Conservation (phyloP, 2,113 vertebrate species). For the Elgaria multicarinata region DNA sequence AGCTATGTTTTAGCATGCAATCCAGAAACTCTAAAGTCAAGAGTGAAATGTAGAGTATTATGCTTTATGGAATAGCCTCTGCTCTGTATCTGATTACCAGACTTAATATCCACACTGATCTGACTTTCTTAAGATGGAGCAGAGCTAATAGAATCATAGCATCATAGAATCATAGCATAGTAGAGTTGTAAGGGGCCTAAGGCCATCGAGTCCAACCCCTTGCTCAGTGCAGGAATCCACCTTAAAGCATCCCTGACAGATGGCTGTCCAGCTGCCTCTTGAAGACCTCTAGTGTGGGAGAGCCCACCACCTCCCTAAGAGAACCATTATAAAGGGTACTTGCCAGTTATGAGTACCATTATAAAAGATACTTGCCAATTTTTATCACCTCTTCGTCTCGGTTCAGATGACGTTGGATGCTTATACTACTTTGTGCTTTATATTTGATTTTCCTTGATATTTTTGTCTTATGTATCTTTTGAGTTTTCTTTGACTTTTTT, state of each 20-base stretch:
- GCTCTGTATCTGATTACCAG: not conserved
- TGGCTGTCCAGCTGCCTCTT: too few relatives aligned
- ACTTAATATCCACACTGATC: not conserved
- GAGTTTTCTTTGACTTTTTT: not conserved
- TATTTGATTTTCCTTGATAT: constrained; percentile 19
- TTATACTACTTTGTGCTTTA: not conserved
- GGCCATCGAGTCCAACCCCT: too few relatives aligned
- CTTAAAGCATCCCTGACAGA: too few relatives aligned
- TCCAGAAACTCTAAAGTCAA: not conserved
- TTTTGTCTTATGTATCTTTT: constrained; percentile 1
- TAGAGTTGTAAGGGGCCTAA: too few relatives aligned
- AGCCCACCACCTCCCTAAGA: too few relatives aligned
- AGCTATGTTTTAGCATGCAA: not conserved
- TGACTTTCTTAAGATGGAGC: not conserved
- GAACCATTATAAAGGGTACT: too few relatives aligned
- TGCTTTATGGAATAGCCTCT: not conserved
- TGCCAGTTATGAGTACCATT: too few relatives aligned
- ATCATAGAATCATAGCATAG: too few relatives aligned
- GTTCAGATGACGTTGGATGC: too few relatives aligned
- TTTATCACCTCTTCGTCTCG: rapidly evolving
- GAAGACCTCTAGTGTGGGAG: too few relatives aligned
- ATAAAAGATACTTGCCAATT: not conserved
- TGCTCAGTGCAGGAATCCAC: too few relatives aligned
- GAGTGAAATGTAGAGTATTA: not conserved
- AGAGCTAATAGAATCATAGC: too few relatives aligned